Evolutionary conservation across 2,113 vertebrate genomes (phyloP).

Genomic region (Oncorhynchus clarkii): DNA sequence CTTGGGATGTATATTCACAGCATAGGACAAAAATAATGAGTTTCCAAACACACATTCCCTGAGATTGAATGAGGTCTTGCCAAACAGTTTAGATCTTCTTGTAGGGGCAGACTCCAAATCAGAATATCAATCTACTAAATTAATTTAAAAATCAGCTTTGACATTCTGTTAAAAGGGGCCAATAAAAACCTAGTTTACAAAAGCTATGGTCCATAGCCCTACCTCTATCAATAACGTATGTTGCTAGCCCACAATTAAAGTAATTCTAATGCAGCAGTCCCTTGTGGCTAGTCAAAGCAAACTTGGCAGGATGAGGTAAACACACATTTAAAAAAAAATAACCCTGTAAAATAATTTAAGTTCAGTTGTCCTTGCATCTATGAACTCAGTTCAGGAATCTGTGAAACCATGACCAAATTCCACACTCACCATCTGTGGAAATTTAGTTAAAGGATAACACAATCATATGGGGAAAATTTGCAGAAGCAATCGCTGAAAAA

Average conservation of each 20-base stretch:
- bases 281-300: too few relatives aligned
- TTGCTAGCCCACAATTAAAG: not conserved
- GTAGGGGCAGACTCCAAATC: not conserved
- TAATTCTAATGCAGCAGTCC: not conserved
- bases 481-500: not conserved
- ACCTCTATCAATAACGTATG: not conserved
- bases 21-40: too few relatives aligned
- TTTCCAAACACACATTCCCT: not conserved
- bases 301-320: not conserved
- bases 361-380: not conserved
- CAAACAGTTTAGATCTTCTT: not conserved
- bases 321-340: not conserved
- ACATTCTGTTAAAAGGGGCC: not conserved
- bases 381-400: not conserved
- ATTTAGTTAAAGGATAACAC: not conserved
- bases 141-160: not conserved
- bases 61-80: not conserved
- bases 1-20: too few relatives aligned
- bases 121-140: not conserved
- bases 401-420: not conserved
- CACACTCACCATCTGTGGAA: not conserved
- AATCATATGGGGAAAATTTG: not conserved
- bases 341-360: not conserved
- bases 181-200: not conserved
- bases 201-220: not conserved